Evolutionary conservation across 2,888 invertebrate genomes (phyloP).

Genomic region (Drosophila robusta): DNA sequence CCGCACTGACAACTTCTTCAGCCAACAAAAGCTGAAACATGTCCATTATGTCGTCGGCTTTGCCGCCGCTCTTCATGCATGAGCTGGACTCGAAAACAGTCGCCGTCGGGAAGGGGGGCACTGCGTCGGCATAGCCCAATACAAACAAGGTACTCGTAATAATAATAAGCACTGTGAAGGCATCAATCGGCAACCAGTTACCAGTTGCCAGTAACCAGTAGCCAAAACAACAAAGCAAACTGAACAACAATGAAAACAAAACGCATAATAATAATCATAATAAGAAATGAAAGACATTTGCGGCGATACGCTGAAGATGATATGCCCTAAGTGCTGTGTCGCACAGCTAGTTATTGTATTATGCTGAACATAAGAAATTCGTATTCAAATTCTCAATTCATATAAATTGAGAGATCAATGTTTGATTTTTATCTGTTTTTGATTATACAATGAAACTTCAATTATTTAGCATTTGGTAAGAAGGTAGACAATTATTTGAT

Average conservation of each 20-base stretch:
- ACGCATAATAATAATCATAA: slow-evolving; percentile 39
- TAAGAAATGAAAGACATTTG: slow-evolving; percentile 36
- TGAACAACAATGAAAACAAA: slow-evolving; percentile 47
- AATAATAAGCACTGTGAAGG: slow-evolving; percentile 49
- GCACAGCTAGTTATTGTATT: background rate
- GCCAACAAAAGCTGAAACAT: slow-evolving; percentile 80
- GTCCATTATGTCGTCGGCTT: slow-evolving; percentile 71
- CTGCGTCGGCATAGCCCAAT: slow-evolving; percentile 40
- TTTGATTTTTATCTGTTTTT: background rate
- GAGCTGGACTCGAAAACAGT: slow-evolving; percentile 47
- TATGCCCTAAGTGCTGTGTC: slow-evolving; percentile 23
- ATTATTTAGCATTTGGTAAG: background rate
- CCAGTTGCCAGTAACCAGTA: slow-evolving; percentile 22
- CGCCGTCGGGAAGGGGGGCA: slow-evolving; percentile 10
- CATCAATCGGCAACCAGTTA: slow-evolving; percentile 55
- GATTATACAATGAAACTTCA: background rate
- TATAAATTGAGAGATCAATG: background rate
- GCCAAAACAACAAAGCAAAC: slow-evolving; percentile 47
- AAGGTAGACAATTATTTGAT: slow-evolving; percentile 9
- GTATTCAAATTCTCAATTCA: background rate
- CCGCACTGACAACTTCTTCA: slow-evolving; percentile 75
- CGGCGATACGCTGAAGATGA: slow-evolving; percentile 17
- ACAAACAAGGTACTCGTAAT: slow-evolving; percentile 64
- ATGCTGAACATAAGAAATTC: background rate
- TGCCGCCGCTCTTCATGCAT: slow-evolving; percentile 68